Base-by-base conservation (phyloP, 2,888 invertebrate species). In the Apamea sordens region DNA sequence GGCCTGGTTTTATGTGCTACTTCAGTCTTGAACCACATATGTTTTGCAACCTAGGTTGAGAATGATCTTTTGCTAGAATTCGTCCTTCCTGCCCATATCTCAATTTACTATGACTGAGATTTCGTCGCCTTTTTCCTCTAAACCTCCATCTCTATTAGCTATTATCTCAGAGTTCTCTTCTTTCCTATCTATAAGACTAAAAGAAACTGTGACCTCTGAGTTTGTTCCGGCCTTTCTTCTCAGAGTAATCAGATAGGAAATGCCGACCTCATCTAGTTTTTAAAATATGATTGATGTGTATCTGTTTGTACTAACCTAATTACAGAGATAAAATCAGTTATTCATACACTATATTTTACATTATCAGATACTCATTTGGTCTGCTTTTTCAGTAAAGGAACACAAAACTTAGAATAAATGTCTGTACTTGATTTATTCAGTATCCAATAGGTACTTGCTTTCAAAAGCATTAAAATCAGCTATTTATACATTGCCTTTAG, bases 381-480 rank as follows among this genome's bases (percentile, higher is more conserved):
- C 18, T 41, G 11, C 24, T 11, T 28, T 41, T 76, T 64, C 10
- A 56, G n/a, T 64, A 44, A 69, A 24, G 11, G 0, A 18, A 56
- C 41, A 56, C 36, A 61, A 1, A 36, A 18, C 11, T 59, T 32
- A 11, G 7, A 53, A 3, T 36, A 18, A 2, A 50, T 2, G 13
- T n/a, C 18, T 13, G 6, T 64, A 41, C 32, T 59, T 69, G 44
- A 72, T 72, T 53, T 59, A 72, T 84, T 59, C 28, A 79, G 36
- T 28, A 72, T 36, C 10, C 18, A 79, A 70, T 63, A n/a, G n/a
- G n/a, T n/a, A 82, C 18, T 56, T 63, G 61, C 63, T 50, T 53
- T 72, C 18, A 73, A 67, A 70, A 18, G n/a, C 75, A 71, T 63
- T 73, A 36, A 67, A 64, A 65, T 61, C 47, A 2, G 15, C 7